These are phyloP conservation scores for Ophioderma brevispina DNA, from an alignment of 35 echinoderm and acorn worm genomes.

Conservation along the genomic window DNA sequence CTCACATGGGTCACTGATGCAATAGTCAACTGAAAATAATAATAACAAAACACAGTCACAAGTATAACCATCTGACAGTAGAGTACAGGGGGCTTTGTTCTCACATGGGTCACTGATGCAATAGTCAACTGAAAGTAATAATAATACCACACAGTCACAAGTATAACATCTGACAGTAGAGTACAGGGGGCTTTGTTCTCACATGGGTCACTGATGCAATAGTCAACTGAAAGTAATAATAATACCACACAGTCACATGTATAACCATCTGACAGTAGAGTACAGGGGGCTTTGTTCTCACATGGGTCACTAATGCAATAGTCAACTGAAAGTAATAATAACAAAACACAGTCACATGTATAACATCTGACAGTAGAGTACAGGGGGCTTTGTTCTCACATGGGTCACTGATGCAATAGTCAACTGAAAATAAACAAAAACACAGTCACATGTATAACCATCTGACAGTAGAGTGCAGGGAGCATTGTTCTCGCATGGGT, in stretches of 20 bases:
- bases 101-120: too few species aligned
- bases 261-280: constrained; percentile 49
- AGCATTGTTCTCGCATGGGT: neutral
- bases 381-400: too few species aligned
- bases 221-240: constrained; percentile 42
- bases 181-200: constrained; percentile 62
- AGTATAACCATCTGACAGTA: too few species aligned
- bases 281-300: constrained; percentile 77
- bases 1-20: constrained; percentile 84
- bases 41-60: neutral
- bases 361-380: too few species aligned
- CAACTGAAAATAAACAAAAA: constrained; percentile 51
- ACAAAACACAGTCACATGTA: too few species aligned
- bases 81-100: too few species aligned
- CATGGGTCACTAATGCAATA: constrained; percentile 88
- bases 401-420: constrained; percentile 84
- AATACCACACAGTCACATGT: constrained; percentile 56
- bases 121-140: too few species aligned
- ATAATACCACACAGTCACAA: constrained; percentile 59
- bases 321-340: constrained; percentile 56
- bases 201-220: constrained; percentile 70
- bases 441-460: neutral
- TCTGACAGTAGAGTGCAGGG: too few species aligned
- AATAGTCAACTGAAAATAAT: constrained; percentile 68
- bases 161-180: constrained; percentile 47